phyloP scores from a whole-genome alignment of 2,113 vertebrate species.

The Pollimyrus isidori region DNA sequence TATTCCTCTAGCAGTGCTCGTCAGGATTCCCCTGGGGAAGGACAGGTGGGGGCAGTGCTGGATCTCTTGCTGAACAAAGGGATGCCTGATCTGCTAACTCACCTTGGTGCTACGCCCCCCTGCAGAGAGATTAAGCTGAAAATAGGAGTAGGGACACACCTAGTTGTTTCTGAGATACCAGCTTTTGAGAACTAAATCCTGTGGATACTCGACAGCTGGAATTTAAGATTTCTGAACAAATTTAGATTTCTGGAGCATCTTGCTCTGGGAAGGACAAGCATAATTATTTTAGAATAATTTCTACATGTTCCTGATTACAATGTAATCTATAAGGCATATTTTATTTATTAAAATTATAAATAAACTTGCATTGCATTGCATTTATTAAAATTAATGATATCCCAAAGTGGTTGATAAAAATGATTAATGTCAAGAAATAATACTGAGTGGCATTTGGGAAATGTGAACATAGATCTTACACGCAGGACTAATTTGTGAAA shows the following conservation, averaged over 20 bases:
- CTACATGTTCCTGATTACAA: not conserved
- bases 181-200: not conserved
- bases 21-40: not conserved
- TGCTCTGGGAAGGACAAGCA: not conserved
- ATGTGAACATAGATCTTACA: conserved; percentile 53
- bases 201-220: not conserved
- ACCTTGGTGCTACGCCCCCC: not conserved
- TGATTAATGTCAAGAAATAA: conserved; percentile 61
- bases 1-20: not conserved
- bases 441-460: conserved; percentile 53
- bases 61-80: not conserved
- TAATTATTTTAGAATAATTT: not conserved
- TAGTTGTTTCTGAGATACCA: not conserved
- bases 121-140: not conserved
- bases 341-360: conserved; percentile 53
- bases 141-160: not conserved
- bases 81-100: not conserved
- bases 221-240: not conserved
- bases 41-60: not conserved
- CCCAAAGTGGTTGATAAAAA: conserved; percentile 62
- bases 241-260: not conserved
- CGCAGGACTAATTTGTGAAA: conserved; percentile 52
- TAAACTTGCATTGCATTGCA: conserved; percentile 5
- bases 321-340: conserved; percentile 5
- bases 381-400: conserved; percentile 59